Base-by-base conservation (phyloP, 64 coral and sea anemone species). In the Montipora cactus region DNA sequence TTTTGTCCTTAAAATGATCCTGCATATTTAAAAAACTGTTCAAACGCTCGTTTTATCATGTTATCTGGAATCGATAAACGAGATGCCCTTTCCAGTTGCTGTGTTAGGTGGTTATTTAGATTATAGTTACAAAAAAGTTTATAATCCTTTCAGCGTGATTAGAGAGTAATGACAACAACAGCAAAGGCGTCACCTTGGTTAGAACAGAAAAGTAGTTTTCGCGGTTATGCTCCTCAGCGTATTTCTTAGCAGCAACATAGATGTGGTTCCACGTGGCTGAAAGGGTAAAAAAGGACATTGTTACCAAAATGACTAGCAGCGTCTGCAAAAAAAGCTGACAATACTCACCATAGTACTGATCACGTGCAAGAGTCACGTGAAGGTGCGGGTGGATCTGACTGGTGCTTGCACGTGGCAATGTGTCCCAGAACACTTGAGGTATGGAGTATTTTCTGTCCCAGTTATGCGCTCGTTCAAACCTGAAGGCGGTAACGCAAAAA, bases 331-430 rank as follows among this genome's bases (percentile, higher is more conserved):
- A 28, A 28, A 28, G 28, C 15, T 25, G 2, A 37, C 28, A 28
- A 4, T 47, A 19, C 97, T 79, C 57, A 99, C 97, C 88, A 59
- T 96, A 99, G 85, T 99, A 99, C 22, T 91, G 91, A 55, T 93
- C 95, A 49, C 87, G 90, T 48, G 97, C 89, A 7, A 99, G 88
- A 25, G 83, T 81, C 62, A 99, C 91, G 25, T 99, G 97, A 76
- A 94, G 52, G 70, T 99, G 97, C 44, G 97, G 97, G 78, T 99
- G 97, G 5, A 96, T 76, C 59, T 99, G 97, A 78, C 97, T 99
- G 23, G 97, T 92, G 71, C 97, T 96, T 64, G 97, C 91, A 84
- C 95, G 94, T 12, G 94, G 94, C 15, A 99, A 47, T 19, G 91
- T 92, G 81, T 99, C 97, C 97, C 94, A 96, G 59, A 94, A 94